Conservation (phyloP, 2,888 invertebrate species). For the Didymodactylos carnosus region DNA sequence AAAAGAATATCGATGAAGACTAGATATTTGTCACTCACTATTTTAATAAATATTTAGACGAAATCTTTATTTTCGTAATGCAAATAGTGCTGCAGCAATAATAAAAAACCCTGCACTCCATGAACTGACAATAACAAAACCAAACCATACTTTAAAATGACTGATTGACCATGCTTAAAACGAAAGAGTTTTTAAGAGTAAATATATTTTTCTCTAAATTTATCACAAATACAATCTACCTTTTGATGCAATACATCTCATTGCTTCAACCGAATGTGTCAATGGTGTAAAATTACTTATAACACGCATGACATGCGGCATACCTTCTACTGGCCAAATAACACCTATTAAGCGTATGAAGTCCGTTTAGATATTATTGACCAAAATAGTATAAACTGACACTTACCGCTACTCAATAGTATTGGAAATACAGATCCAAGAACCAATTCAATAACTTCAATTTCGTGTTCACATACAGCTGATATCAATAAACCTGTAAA, state of each 20-base stretch:
- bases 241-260: constrained; percentile 44
- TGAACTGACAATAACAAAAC: constrained; percentile 1
- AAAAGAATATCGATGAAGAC: no score
- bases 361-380: neutral
- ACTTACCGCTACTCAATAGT: constrained; percentile 62
- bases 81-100: constrained; percentile 5
- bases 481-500: constrained; percentile 54
- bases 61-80: neutral
- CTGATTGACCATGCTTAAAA: constrained; percentile 8
- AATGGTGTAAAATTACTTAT: constrained; percentile 55
- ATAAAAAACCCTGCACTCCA: constrained; percentile 10
- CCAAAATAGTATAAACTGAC: neutral
- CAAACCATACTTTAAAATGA: constrained; percentile 9
- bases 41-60: neutral
- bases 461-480: constrained; percentile 68
- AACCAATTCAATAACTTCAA: constrained; percentile 75
- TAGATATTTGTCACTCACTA: no score
- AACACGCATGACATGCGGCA: constrained; percentile 59
- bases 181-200: neutral
- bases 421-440: constrained; percentile 78
- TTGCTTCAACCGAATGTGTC: constrained; percentile 54
- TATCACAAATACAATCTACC: neutral
- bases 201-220: neutral
- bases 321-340: constrained; percentile 87
- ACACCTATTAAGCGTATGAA: constrained; percentile 45